These are phyloP conservation scores for Speoplatyrhinus poulsoni DNA, from an alignment of 2,113 vertebrate genomes.

Conservation along the genomic window DNA sequence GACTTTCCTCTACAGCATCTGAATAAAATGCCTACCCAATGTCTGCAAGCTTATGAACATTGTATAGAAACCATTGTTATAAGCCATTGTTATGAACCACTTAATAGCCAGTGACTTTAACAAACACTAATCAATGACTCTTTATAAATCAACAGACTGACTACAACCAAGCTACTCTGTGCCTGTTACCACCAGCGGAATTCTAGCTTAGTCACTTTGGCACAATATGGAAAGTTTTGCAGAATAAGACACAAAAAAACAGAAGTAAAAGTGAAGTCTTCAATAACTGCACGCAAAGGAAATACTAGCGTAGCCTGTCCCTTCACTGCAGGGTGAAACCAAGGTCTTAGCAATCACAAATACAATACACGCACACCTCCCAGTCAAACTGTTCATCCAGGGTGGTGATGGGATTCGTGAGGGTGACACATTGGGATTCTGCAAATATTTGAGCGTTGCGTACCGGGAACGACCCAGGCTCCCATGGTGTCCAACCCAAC, in stretches of 20 bases:
- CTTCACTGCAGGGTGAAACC: conserved; percentile 7
- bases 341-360: conserved; percentile 17
- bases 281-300: conserved; percentile 24
- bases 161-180: background rate
- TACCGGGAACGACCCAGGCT: conserved; percentile 23
- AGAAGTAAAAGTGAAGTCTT: conserved; percentile 54
- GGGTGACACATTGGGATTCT: conserved; percentile 12
- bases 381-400: background rate
- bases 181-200: conserved; percentile 10
- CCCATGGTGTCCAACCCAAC: background rate
- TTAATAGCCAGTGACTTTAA: conserved; percentile 57
- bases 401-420: conserved; percentile 22
- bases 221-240: conserved; percentile 17
- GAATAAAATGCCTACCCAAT: too few species aligned
- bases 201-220: background rate
- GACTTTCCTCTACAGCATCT: background rate
- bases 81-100: conserved; percentile 13
- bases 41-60: background rate
- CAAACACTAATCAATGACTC: conserved; percentile 14
- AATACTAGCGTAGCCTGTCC: background rate
- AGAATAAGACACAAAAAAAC: conserved; percentile 14
- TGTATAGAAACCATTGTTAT: conserved; percentile 13
- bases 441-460: conserved; percentile 15
- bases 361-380: conserved; percentile 11
- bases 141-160: conserved; percentile 6